Base-by-base conservation (phyloP, 2,888 invertebrate genomes). In the Eupithecia abbreviata region DNA sequence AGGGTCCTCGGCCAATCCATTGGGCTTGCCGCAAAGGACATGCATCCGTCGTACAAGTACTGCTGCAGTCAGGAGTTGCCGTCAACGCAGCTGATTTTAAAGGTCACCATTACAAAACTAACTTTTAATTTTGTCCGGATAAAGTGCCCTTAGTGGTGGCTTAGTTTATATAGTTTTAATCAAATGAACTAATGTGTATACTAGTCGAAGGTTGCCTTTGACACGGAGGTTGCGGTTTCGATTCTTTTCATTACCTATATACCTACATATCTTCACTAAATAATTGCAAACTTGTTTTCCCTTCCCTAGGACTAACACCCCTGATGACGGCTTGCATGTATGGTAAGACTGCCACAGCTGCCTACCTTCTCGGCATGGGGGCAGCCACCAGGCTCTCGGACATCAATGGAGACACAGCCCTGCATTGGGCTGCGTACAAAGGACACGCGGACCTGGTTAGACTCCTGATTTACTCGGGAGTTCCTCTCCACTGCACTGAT, bases 11-110 rank as follows among this genome's bases (percentile, higher is more conserved):
- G 45, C 98, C 98, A 1, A 98, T 98, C 80, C 98, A 99, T 89
- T 98, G 98, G 98, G 98, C 98, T 0, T 98, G 98, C 87, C 96
- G 98, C 62, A 98, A 98, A 90, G 98, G 98, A 0, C 98, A 98
- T 88, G 97, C 98, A 0, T 98, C 98, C 0, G 97, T 98, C 30
- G 98, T 98, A 6, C 98, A 98, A 93, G 96, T 96, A 0, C 88
- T 97, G 41, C 88, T 97, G 58, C 96, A 98, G 93, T 97, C 97
- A 0, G 98, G 98, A 7, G 98, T 98, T 0, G 97, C 97, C 4
- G 98, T 98, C 0, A 98, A 98, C 88, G 97, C 98, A 3, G 97
- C 98, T 0, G 98, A 99, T 89, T 98, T 98, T 85, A 98, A 98
- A 94, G 97, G 97, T 88, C 5, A 51, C 15, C 51, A 15, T 51